Evolutionary conservation across 2,797 vertebrate species (phyloP).

Genomic region (Rhynchonycteris naso): DNA sequence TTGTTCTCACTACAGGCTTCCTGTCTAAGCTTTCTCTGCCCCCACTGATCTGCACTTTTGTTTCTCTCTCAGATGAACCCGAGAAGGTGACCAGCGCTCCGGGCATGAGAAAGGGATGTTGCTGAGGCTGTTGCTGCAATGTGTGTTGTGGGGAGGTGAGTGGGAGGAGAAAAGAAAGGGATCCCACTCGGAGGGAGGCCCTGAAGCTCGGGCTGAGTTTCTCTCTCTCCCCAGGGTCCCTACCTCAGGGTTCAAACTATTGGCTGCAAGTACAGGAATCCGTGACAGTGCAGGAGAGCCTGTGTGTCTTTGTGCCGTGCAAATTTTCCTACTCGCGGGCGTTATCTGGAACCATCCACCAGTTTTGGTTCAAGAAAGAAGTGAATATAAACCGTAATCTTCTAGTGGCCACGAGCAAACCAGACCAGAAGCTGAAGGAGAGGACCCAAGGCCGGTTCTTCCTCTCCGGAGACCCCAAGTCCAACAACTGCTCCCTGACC

Average conservation of each 20-base stretch:
- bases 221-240: neutral
- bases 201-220: neutral
- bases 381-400: accelerated
- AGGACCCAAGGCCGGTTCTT: neutral
- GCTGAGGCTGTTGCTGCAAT: neutral
- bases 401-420: constrained; percentile 42
- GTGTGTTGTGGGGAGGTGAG: neutral
- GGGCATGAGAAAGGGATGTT: neutral
- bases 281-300: neutral
- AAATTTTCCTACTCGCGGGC: accelerated
- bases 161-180: neutral
- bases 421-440: accelerated
- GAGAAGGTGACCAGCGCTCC: accelerated
- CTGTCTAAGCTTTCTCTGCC: neutral
- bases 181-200: neutral
- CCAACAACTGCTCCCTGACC: constrained; percentile 12
- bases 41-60: neutral
- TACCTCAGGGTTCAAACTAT: neutral
- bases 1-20: neutral
- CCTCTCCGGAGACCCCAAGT: accelerated
- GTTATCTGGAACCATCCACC: accelerated
- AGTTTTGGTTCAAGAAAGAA: neutral
- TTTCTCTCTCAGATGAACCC: neutral
- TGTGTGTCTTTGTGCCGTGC: neutral
- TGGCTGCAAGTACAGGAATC: accelerated